A percentile compares a stretch with the other conserved stretches of the same genome.
phyloP scores from a whole-genome alignment of 2,113 vertebrate species.

The Tyto alba region DNA sequence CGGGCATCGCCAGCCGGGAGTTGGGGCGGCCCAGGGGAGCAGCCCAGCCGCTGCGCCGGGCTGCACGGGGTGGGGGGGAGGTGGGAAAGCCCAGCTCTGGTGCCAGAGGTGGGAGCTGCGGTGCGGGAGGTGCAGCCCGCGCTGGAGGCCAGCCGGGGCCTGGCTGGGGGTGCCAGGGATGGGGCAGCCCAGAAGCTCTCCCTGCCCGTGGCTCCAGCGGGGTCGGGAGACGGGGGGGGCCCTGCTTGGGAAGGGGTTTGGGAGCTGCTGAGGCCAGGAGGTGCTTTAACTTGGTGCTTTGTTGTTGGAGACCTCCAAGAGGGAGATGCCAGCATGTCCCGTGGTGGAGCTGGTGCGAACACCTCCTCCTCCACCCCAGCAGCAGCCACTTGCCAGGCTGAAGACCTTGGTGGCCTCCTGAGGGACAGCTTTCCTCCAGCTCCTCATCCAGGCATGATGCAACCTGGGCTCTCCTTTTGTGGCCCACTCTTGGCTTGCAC shows the following conservation, averaged over 20 bases:
- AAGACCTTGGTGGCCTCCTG: neutral
- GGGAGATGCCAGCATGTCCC: neutral
- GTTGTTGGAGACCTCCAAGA: too few relatives aligned
- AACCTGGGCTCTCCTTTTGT: rapidly evolving
- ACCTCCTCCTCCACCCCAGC: neutral
- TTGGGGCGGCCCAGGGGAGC: neutral
- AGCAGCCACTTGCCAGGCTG: rapidly evolving
- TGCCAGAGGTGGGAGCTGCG: neutral
- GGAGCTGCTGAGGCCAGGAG: neutral
- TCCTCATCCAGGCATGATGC: neutral
- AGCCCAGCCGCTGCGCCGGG: too few relatives aligned
- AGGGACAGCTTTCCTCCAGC: neutral
- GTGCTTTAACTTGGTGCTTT: too few relatives aligned
- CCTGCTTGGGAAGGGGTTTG: neutral
- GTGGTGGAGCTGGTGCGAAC: neutral
- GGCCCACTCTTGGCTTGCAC: neutral
- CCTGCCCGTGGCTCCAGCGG: neutral
- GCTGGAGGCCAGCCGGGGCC: neutral
- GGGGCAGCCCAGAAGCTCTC: neutral
- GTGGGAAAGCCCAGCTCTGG: neutral
- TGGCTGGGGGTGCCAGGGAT: neutral
- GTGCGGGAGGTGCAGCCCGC: neutral
- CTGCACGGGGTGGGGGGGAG: too few relatives aligned
- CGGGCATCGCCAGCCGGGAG: neutral
- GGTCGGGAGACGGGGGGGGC: too few relatives aligned